Conservation (phyloP, 2,113 vertebrate genomes). For the Lathamus discolor region DNA sequence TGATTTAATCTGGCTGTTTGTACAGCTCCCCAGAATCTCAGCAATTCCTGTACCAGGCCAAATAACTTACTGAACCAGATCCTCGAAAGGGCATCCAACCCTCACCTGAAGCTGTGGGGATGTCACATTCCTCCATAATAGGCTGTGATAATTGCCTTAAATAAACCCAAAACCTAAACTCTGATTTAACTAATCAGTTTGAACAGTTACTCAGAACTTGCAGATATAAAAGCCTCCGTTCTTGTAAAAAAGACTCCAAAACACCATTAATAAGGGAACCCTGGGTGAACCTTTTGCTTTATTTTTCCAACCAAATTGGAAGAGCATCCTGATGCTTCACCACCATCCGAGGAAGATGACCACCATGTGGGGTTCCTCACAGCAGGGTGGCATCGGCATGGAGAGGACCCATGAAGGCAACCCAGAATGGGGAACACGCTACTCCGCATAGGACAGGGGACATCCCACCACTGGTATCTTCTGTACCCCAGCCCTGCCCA, state of each 20-base stretch:
- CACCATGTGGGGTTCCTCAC: rapidly evolving
- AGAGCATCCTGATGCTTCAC: background rate
- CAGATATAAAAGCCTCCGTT: background rate
- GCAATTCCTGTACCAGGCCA: background rate
- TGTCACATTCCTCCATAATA: slow-evolving; percentile 40
- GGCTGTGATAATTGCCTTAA: background rate
- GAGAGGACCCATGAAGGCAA: background rate
- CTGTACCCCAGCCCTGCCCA: background rate
- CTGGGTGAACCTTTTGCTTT: background rate
- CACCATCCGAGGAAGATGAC: rapidly evolving
- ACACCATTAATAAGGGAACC: background rate
- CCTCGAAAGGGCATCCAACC: slow-evolving; percentile 12
- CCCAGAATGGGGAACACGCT: background rate
- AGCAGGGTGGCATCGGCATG: rapidly evolving
- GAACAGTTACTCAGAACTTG: background rate
- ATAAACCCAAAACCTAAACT: background rate
- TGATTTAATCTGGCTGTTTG: slow-evolving; percentile 46
- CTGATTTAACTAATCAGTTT: background rate
- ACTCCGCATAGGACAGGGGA: background rate
- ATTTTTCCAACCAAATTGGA: background rate
- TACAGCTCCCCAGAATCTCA: slow-evolving; percentile 13
- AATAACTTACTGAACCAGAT: slow-evolving; percentile 19
- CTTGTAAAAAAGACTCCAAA: background rate
- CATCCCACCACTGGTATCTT: background rate
- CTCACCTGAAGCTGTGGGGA: background rate